These are phyloP conservation scores for Eolophus roseicapilla DNA, from an alignment of 2,113 vertebrate genomes.

Conservation along the genomic window DNA sequence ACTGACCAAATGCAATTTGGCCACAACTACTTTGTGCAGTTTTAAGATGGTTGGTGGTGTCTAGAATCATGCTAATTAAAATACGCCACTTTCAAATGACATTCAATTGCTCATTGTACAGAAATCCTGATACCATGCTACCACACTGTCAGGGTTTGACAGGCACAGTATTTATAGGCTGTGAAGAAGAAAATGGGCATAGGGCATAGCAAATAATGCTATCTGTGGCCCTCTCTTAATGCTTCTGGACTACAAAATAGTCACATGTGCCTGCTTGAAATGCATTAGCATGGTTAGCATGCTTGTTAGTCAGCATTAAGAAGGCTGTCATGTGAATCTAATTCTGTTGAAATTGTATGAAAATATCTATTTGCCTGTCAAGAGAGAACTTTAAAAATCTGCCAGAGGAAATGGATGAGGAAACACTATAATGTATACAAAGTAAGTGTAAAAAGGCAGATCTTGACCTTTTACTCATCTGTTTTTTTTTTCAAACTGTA, in stretches of 20 bases:
- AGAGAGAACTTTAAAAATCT: conserved; percentile 24
- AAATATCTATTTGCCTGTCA: conserved; percentile 47
- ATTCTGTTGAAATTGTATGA: conserved; percentile 40
- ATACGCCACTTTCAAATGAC: neutral
- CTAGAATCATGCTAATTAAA: neutral
- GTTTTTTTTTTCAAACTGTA: neutral
- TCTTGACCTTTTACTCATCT: conserved; percentile 20
- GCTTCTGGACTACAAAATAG: conserved; percentile 16
- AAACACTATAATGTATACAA: conserved; percentile 36
- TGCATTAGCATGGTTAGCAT: conserved; percentile 18
- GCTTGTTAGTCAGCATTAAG: conserved; percentile 52
- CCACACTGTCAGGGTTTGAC: neutral
- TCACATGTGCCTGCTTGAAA: neutral
- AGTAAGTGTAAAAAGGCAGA: conserved; percentile 13
- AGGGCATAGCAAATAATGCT: neutral
- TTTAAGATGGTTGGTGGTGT: neutral
- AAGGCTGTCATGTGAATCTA: conserved; percentile 44
- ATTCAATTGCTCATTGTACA: neutral
- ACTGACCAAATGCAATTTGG: neutral
- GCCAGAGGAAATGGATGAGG: conserved; percentile 38
- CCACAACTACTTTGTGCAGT: neutral
- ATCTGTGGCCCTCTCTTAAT: neutral
- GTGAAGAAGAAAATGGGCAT: conserved; percentile 16
- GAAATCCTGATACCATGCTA: neutral
- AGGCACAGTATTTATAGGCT: neutral